phyloP scores from a whole-genome alignment of 2,888 invertebrate genomes.

The Resseliella maxima region DNA sequence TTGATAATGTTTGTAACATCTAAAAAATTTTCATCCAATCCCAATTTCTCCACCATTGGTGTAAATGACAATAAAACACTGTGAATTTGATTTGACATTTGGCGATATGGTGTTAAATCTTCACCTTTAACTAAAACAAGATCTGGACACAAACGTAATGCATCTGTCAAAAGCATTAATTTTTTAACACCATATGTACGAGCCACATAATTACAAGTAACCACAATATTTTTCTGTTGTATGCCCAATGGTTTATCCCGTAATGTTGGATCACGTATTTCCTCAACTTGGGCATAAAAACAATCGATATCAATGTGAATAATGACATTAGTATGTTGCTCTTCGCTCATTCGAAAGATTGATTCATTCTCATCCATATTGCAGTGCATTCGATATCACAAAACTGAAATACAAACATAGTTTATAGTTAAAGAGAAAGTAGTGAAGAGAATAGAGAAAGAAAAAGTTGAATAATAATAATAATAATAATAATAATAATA shows the following conservation, averaged over 20 bases:
- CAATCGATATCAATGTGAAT: constrained; percentile 86
- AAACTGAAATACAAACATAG: neutral
- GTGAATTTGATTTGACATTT: constrained; percentile 81
- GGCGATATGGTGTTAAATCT: constrained; percentile 83
- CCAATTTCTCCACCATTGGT: constrained; percentile 80
- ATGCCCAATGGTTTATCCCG: constrained; percentile 79
- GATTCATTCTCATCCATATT: constrained; percentile 42
- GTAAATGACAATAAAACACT: constrained; percentile 78
- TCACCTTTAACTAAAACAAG: constrained; percentile 84
- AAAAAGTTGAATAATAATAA: neutral
- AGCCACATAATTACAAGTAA: constrained; percentile 87
- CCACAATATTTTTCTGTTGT: constrained; percentile 85
- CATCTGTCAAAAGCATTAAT: constrained; percentile 82
- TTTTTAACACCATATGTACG: constrained; percentile 81
- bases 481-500: neutral
- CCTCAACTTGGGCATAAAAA: constrained; percentile 89
- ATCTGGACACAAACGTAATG: constrained; percentile 77
- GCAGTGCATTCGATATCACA: constrained; percentile 45
- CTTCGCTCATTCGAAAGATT: constrained; percentile 58
- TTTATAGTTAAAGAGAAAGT: neutral
- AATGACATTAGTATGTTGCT: constrained; percentile 75
- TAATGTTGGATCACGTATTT: constrained; percentile 77
- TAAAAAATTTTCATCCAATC: constrained; percentile 86
- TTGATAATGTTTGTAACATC: constrained; percentile 80
- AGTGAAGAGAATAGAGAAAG: too few species aligned